Percentiles rank a stretch among this genome's conserved stretches.
These are phyloP conservation scores for Cistogaster globosa DNA, from an alignment of 2,888 invertebrate genomes.

Conservation along the genomic window DNA sequence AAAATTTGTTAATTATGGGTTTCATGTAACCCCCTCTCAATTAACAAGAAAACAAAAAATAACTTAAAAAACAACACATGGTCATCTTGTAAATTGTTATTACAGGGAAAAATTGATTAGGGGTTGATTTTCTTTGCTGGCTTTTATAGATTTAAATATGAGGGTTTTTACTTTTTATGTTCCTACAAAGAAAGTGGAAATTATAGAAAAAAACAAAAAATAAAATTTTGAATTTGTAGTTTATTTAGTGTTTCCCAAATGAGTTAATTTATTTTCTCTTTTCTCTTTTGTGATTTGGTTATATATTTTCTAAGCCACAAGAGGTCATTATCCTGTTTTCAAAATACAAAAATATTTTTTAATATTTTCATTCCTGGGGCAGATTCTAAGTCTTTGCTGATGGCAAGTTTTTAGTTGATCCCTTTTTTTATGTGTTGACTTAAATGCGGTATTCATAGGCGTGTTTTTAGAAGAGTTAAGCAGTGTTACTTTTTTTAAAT, in stretches of 20 bases:
- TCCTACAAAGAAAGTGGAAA: neutral
- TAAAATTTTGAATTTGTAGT: constrained; percentile 62
- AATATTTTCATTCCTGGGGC: neutral
- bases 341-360: neutral
- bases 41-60: constrained; percentile 31
- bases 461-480: constrained; percentile 59
- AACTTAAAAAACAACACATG: constrained; percentile 73
- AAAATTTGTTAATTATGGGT: constrained; percentile 67
- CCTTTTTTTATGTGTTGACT: constrained; percentile 35
- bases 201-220: constrained; percentile 13
- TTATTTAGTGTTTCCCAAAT: constrained; percentile 64
- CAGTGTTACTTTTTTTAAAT: no score
- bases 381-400: neutral
- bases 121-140: constrained; percentile 40
- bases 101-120: constrained; percentile 17
- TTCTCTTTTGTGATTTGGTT: constrained; percentile 71
- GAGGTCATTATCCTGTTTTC: constrained; percentile 68
- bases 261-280: constrained; percentile 47
- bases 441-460: constrained; percentile 22
- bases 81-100: constrained; percentile 64
- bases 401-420: neutral
- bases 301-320: constrained; percentile 29
- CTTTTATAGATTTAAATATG: constrained; percentile 31
- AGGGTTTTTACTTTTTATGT: constrained; percentile 37
- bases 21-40: constrained; percentile 54